These are phyloP conservation scores for Drosophila lacteicornis DNA, from an alignment of 1,140 invertebrate genomes.

Conservation along the genomic window DNA sequence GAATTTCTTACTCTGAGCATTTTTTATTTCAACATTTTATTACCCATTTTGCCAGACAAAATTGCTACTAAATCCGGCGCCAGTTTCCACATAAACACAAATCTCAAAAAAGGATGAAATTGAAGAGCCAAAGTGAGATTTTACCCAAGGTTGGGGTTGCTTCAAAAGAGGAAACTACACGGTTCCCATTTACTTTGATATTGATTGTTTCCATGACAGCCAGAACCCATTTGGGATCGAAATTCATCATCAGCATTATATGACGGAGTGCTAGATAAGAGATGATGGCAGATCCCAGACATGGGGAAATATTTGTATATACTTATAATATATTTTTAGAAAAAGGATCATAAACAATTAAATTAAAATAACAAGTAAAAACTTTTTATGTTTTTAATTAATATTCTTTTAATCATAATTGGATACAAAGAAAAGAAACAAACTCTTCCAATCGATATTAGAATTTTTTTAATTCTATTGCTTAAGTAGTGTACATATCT, in stretches of 20 bases:
- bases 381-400: too few relatives aligned
- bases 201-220: constrained; percentile 26
- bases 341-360: too few relatives aligned
- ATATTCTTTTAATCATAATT: too few relatives aligned
- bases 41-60: constrained; percentile 65
- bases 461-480: too few relatives aligned
- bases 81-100: constrained; percentile 71
- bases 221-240: constrained; percentile 24
- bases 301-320: not conserved
- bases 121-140: constrained; percentile 30
- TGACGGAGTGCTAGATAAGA: not conserved
- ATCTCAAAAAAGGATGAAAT: constrained; percentile 39
- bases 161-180: constrained; percentile 19
- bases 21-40: constrained; percentile 60
- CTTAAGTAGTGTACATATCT: too few relatives aligned
- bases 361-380: too few relatives aligned
- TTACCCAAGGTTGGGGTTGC: not conserved
- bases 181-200: constrained; percentile 7
- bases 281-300: not conserved
- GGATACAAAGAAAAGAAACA: too few relatives aligned
- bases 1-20: constrained; percentile 16
- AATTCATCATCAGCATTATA: constrained; percentile 11
- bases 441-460: too few relatives aligned
- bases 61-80: constrained; percentile 77
- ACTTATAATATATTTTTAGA: too few relatives aligned